Evolutionary conservation across 1,140 invertebrate genomes (phyloP).

Genomic region (Ditylenchus dipsaci): DNA sequence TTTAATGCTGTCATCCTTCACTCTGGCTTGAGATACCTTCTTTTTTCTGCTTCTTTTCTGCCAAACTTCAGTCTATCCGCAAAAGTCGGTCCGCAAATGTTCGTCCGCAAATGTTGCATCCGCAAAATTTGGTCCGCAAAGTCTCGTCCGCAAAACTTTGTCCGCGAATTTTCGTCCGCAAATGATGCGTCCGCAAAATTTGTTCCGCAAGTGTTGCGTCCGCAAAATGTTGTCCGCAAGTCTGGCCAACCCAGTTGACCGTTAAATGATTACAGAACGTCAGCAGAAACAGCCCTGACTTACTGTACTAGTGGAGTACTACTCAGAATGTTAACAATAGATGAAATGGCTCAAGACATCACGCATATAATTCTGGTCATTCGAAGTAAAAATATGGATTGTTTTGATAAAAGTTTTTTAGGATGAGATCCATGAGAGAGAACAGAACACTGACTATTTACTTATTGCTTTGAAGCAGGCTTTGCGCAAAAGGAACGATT

Average conservation of each 20-base stretch:
- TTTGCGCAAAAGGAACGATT: conserved; percentile 67
- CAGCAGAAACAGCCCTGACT: conserved; percentile 74
- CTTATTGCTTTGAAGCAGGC: conserved; percentile 76
- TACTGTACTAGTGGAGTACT: conserved; percentile 88
- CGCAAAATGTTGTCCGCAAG: no score
- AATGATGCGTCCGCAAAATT: no score
- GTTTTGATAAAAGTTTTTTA: conserved; percentile 9
- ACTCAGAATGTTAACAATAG: conserved; percentile 75
- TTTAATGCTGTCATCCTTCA: no score
- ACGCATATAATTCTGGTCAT: conserved; percentile 82
- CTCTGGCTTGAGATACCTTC: no score
- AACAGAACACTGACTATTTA: conserved; percentile 85
- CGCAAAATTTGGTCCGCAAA: no score
- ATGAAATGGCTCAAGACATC: conserved; percentile 68
- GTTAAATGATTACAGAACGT: conserved; percentile 63
- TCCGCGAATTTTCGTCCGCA: no score
- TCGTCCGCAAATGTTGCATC: no score
- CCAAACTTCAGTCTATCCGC: no score
- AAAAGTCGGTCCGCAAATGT: no score
- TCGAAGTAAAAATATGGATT: conserved; percentile 55
- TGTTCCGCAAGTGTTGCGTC: no score
- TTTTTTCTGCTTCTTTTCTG: no score
- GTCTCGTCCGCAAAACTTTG: no score
- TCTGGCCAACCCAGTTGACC: conserved; percentile 29
- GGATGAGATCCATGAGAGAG: conserved; percentile 90